These are phyloP conservation scores for Sphaerodactylus townsendi DNA, from an alignment of 2,113 vertebrate species.

Conservation along the genomic window DNA sequence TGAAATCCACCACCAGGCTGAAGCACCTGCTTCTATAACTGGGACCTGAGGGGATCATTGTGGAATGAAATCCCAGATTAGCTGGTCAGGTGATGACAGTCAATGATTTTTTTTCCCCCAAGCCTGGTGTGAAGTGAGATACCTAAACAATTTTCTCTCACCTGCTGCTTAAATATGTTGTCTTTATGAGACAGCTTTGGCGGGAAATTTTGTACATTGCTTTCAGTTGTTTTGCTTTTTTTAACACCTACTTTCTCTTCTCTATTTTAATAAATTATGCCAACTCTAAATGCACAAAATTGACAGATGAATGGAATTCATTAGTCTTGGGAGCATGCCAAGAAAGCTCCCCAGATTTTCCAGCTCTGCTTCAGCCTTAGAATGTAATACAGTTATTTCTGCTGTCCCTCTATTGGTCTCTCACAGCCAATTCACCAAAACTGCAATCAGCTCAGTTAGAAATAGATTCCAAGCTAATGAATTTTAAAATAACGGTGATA, in stretches of 20 bases:
- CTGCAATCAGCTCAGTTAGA: not conserved
- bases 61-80: not conserved
- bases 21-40: not conserved
- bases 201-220: not conserved
- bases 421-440: not conserved
- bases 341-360: not conserved
- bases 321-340: not conserved
- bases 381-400: rapidly evolving
- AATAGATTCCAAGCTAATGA: not conserved
- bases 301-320: not conserved
- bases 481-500: not conserved
- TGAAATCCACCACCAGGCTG: not conserved
- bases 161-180: not conserved
- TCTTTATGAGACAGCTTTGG: not conserved
- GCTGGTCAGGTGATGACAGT: not conserved
- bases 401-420: not conserved
- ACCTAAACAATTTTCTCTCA: not conserved
- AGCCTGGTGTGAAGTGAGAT: not conserved
- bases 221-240: not conserved
- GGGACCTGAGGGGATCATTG: not conserved
- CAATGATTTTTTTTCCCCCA: not conserved
- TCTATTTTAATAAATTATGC: not conserved
- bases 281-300: not conserved
- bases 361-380: not conserved
- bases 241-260: not conserved